phyloP scores from a whole-genome alignment of 2,113 vertebrate genomes.

The Tetrao urogallus region DNA sequence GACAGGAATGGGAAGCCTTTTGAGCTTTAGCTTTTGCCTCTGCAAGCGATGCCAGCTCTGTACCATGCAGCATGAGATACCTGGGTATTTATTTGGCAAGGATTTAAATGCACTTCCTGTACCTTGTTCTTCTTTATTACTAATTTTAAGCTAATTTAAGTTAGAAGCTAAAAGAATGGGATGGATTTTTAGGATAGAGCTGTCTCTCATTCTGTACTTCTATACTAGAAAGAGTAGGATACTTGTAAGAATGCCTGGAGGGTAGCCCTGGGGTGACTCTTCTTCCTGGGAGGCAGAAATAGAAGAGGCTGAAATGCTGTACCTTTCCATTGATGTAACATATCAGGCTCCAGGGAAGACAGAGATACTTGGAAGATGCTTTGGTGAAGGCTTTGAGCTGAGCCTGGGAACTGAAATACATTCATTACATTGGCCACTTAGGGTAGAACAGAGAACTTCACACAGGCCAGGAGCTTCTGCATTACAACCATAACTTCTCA shows the following conservation, averaged over 20 bases:
- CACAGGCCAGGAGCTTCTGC: not conserved
- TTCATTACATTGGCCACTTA: not conserved
- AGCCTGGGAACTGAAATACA: not conserved
- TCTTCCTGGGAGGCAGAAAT: not conserved
- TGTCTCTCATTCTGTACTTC: not conserved
- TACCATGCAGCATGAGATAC: not conserved
- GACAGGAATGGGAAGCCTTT: not conserved
- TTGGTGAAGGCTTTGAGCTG: not conserved
- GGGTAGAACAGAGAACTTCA: not conserved
- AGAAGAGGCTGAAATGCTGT: not conserved
- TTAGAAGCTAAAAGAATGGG: not conserved
- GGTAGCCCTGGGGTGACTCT: not conserved
- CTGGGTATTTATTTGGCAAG: not conserved
- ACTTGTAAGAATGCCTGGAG: not conserved
- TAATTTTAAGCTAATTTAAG: not conserved
- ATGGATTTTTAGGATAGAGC: not conserved
- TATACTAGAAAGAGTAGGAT: not conserved
- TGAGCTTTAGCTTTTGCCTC: not conserved
- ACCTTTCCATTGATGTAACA: not conserved
- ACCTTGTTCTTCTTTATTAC: not conserved
- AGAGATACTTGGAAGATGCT: not conserved
- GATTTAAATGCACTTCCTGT: not conserved
- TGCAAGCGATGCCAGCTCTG: not conserved
- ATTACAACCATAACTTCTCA: not conserved
- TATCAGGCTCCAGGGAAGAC: not conserved